Evolutionary conservation across 2,113 vertebrate genomes (phyloP).

Genomic region (Scomber japonicus): DNA sequence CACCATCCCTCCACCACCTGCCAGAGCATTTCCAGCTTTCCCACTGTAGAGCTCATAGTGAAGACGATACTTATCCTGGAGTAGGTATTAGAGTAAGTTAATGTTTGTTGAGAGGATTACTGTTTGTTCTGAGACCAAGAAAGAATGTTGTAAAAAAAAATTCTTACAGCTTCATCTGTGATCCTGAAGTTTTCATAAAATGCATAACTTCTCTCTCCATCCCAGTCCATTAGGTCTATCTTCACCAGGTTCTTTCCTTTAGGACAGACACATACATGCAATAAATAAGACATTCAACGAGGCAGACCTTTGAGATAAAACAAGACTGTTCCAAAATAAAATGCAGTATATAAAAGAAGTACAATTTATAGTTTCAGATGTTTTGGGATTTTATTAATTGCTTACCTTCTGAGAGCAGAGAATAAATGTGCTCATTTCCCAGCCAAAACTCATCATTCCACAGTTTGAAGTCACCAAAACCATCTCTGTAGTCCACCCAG

Average conservation of each 20-base stretch:
- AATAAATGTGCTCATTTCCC: slow-evolving; percentile 90
- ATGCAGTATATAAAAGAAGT: neutral
- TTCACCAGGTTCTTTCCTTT: slow-evolving; percentile 88
- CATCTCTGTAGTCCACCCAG: slow-evolving; percentile 92
- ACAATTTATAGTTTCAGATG: too few relatives aligned
- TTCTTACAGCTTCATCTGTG: slow-evolving; percentile 84
- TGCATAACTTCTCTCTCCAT: slow-evolving; percentile 85
- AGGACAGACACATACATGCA: slow-evolving; percentile 2
- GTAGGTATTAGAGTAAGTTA: neutral
- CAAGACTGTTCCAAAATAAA: neutral
- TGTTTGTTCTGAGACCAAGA: neutral
- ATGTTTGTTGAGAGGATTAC: neutral
- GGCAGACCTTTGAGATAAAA: neutral
- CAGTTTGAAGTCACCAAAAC: slow-evolving; percentile 90
- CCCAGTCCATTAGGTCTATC: slow-evolving; percentile 93
- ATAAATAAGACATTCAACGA: neutral
- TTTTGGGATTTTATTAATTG: neutral
- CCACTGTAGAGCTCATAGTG: slow-evolving; percentile 89
- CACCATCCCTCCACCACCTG: slow-evolving; percentile 86
- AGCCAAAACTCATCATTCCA: slow-evolving; percentile 94
- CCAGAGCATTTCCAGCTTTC: slow-evolving; percentile 89
- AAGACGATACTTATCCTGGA: slow-evolving; percentile 90
- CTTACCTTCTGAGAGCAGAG: slow-evolving; percentile 86
- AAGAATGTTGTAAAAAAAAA: neutral
- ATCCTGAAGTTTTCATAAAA: slow-evolving; percentile 90